Conservation (phyloP, 2,888 invertebrate genomes). For the Troides oblongomaculatus region DNA sequence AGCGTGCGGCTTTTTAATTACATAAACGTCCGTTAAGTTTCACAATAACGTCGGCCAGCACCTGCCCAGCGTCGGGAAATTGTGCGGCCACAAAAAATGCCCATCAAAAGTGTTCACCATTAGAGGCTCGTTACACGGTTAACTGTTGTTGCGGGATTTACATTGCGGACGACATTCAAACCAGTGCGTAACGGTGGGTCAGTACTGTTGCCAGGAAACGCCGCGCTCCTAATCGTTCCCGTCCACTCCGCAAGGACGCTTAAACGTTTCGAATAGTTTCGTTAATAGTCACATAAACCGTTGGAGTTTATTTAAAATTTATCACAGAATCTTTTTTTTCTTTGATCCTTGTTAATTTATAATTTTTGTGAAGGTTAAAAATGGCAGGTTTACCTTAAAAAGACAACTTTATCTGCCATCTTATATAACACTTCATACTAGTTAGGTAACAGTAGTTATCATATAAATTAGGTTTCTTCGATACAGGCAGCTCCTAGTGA, state of each 20-base stretch:
- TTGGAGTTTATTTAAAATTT: no score
- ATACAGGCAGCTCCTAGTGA: no score
- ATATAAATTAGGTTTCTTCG: no score
- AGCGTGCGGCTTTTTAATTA: neutral
- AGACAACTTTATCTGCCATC: no score
- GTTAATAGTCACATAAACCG: no score
- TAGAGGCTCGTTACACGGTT: constrained; percentile 11
- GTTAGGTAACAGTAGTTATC: no score
- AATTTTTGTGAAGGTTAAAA: no score
- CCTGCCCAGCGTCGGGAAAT: constrained; percentile 2
- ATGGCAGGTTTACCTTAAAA: no score
- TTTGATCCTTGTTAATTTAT: no score
- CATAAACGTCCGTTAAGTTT: constrained; percentile 7
- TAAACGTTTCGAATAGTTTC: neutral
- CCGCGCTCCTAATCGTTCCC: neutral
- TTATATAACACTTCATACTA: no score
- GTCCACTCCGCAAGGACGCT: neutral
- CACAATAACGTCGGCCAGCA: constrained; percentile 8
- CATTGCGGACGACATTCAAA: constrained; percentile 14
- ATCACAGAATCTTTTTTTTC: no score
- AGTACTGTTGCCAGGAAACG: constrained; percentile 3
- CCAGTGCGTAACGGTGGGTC: constrained; percentile 15
- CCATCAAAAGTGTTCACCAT: constrained; percentile 2
- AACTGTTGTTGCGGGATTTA: constrained; percentile 17
- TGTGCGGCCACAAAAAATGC: constrained; percentile 8